phyloP scores from a whole-genome alignment of 2,888 invertebrate genomes.

The Anthophora plumipes region DNA sequence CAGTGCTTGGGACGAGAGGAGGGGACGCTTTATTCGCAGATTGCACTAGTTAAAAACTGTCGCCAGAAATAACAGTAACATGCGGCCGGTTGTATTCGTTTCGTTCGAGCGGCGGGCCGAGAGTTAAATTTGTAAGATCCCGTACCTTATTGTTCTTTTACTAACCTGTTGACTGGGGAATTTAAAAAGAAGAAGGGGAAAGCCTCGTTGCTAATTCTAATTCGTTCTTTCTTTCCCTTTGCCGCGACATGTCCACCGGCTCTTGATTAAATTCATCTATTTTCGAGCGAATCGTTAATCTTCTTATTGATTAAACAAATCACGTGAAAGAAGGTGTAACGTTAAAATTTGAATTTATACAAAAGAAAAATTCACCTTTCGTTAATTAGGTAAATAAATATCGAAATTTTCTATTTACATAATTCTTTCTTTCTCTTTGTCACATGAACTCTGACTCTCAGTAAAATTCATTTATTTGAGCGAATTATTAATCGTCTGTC shows the following conservation, averaged over 20 bases:
- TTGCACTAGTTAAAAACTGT: slow-evolving; percentile 65
- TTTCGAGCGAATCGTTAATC: no score
- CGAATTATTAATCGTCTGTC: no score
- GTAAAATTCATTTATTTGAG: no score
- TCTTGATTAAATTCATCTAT: not conserved
- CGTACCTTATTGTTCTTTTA: slow-evolving; percentile 39
- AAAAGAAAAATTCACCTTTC: no score
- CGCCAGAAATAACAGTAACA: slow-evolving; percentile 62
- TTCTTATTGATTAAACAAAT: no score
- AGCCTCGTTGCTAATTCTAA: slow-evolving; percentile 16
- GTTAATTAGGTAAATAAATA: no score
- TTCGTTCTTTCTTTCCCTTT: not conserved
- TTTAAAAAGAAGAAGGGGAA: not conserved
- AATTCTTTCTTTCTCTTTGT: no score
- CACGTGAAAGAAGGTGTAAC: no score
- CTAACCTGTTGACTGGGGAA: slow-evolving; percentile 54
- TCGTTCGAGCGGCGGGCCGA: slow-evolving; percentile 45
- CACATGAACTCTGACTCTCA: no score
- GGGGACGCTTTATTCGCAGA: slow-evolving; percentile 62
- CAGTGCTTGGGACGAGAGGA: slow-evolving; percentile 40
- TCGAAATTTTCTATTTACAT: no score
- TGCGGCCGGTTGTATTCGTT: slow-evolving; percentile 55
- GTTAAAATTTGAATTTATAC: no score
- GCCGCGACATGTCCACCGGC: no score
- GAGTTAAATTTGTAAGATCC: slow-evolving; percentile 58